phyloP scores from a whole-genome alignment of 2,113 vertebrate species.

The Rhea americana region DNA sequence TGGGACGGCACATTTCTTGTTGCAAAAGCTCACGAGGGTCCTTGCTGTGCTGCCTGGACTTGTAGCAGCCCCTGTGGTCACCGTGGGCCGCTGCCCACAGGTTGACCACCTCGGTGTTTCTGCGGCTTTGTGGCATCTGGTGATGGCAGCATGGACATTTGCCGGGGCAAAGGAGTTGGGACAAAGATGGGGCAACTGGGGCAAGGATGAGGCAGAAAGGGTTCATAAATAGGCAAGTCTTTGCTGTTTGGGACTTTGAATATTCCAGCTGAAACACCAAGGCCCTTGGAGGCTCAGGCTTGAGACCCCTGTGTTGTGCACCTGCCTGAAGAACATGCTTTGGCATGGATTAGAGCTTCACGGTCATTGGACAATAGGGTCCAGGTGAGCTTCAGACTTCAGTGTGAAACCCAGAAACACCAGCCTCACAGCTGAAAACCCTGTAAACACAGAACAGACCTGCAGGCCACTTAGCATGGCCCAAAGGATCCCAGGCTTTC shows the following conservation, averaged over 20 bases:
- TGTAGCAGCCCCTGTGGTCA: not conserved
- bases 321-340: not conserved
- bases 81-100: no score
- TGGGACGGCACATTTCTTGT: fast-evolving
- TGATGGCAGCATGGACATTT: not conserved
- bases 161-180: not conserved
- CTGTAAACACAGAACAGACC: no score
- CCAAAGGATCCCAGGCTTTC: not conserved
- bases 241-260: not conserved
- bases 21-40: not conserved
- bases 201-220: not conserved
- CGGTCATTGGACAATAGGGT: not conserved
- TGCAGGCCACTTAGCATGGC: not conserved
- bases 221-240: not conserved
- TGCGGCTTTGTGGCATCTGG: not conserved
- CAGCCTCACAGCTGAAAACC: not conserved
- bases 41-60: not conserved
- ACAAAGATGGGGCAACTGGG: no score
- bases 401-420: not conserved
- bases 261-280: not conserved
- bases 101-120: not conserved
- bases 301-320: not conserved
- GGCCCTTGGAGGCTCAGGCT: not conserved
- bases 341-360: not conserved
- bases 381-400: not conserved